phyloP scores from a whole-genome alignment of 2,113 vertebrate genomes.

The Myotis lucifugus region DNA sequence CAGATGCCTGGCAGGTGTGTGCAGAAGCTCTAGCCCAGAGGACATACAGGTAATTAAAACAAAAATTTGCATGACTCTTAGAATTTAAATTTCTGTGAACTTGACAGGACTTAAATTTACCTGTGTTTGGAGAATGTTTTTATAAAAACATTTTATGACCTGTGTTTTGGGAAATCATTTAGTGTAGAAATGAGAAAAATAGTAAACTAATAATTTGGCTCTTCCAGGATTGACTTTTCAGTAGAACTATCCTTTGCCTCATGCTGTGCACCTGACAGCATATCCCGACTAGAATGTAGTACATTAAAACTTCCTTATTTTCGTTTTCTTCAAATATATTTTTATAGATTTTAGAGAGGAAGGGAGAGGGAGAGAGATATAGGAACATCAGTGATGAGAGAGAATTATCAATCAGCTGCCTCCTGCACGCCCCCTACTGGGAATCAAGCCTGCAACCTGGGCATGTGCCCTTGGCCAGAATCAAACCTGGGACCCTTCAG shows the following conservation, averaged over 20 bases:
- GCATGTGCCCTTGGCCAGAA: too few species aligned
- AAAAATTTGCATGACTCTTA: conserved; percentile 28
- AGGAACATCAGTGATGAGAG: too few species aligned
- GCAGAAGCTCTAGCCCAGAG: conserved; percentile 95
- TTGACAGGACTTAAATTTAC: conserved; percentile 16
- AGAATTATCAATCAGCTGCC: too few species aligned
- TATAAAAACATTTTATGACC: conserved; percentile 10
- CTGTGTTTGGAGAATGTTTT: conserved; percentile 15
- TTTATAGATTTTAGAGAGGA: too few species aligned
- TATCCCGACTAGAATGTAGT: background rate
- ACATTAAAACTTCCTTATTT: background rate
- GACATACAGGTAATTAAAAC: conserved; percentile 91
- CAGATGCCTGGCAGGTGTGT: conserved; percentile 97
- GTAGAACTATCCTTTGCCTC: background rate
- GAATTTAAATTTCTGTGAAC: conserved; percentile 31
- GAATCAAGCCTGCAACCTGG: too few species aligned
- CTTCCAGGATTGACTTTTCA: background rate
- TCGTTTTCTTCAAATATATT: background rate
- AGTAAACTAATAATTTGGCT: background rate
- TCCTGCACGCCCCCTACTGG: too few species aligned
- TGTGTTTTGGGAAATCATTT: conserved; percentile 50
- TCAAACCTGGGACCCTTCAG: too few species aligned
- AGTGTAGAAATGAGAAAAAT: conserved; percentile 31
- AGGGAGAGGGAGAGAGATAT: too few species aligned
- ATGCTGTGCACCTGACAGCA: background rate